A percentile compares a stretch with the other conserved stretches of the same genome.
phyloP scores from a whole-genome alignment of 2,888 invertebrate species.

The Amiota minor region DNA sequence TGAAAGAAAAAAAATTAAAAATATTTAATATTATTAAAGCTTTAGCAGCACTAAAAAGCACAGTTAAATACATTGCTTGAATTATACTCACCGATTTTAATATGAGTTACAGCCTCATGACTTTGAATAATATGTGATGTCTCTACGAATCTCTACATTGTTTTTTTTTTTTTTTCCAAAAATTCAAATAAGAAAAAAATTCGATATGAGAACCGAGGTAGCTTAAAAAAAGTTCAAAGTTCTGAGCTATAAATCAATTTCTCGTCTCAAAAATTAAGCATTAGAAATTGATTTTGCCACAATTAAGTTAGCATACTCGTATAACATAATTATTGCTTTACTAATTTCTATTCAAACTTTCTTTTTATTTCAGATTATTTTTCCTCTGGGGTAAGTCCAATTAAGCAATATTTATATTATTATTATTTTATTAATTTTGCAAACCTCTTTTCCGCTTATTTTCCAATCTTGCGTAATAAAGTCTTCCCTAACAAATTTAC shows the following conservation, averaged over 20 bases:
- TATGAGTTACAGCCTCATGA: conserved; percentile 72
- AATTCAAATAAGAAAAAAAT: conserved; percentile 47
- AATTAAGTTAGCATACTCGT: too few relatives aligned
- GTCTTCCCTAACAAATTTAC: conserved; percentile 87
- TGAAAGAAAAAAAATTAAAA: conserved; percentile 50
- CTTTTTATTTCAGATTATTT: too few relatives aligned
- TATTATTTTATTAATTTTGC: conserved; percentile 34
- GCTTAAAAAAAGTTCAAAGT: conserved; percentile 31
- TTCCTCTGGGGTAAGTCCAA: too few relatives aligned
- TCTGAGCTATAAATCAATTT: too few relatives aligned
- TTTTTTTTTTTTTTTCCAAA: conserved; percentile 24
- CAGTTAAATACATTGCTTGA: background rate
- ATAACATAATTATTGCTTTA: too few relatives aligned
- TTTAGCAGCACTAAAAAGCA: background rate
- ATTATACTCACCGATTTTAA: conserved; percentile 70
- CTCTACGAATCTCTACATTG: conserved; percentile 71
- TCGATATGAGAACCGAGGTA: background rate
- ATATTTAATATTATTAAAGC: conserved; percentile 31
- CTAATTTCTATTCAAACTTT: too few relatives aligned
- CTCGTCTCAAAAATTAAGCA: too few relatives aligned
- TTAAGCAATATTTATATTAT: too few relatives aligned
- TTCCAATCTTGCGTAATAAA: conserved; percentile 89
- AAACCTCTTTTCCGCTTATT: conserved; percentile 74
- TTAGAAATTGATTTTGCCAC: too few relatives aligned
- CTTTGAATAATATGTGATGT: conserved; percentile 71